Base-by-base conservation (phyloP, 2,888 invertebrate species). In the Protodeltote pygarga region DNA sequence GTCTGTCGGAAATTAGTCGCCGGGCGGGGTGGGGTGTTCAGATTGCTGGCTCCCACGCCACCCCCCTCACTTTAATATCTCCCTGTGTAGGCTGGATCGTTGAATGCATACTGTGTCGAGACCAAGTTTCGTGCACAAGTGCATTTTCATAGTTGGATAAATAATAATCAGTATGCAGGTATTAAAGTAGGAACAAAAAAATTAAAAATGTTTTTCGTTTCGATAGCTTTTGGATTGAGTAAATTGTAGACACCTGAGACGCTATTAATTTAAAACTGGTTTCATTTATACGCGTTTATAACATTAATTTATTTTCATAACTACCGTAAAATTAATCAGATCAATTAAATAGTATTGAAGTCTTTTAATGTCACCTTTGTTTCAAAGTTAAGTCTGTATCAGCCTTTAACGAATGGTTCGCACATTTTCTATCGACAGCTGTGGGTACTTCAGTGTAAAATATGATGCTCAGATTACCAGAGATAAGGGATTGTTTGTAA, bases 1-100 rank as follows among this genome's bases (percentile, higher is more conserved):
- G 79, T 79, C 81, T 73, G 85, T 83, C 87, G 89, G 89, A 90
- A 89, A 90, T 90, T 89, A 90, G 89, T 89, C 88, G 85, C 85
- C 82, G 88, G 83, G 74, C 61, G 67, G 81, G 77, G 72, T 52
- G 63, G 60, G 64, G 72, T 57, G 70, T 78, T 75, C 77, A 77
- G 77, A 82, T 81, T 81, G 81, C 78, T 68, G 67, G 66, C 68
- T 52, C 69, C 67, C 65, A 39, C 53, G 57, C 45, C 44, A 47
- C 42, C 67, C 57, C 63, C 61, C 60, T 60, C 61, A 65, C 74
- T 81, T 77, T 79, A 79, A 77, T 77, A 77, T 74, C 79, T 68
- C 79, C 75, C 76, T 61, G 58, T 73, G 76, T 79, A 81, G 81
- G 83, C 81, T 71, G 70, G 73, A 69, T 75, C 73, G 73, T 66